Evolutionary conservation across 2,113 vertebrate genomes (phyloP).

Genomic region (Pseudorasbora parva): DNA sequence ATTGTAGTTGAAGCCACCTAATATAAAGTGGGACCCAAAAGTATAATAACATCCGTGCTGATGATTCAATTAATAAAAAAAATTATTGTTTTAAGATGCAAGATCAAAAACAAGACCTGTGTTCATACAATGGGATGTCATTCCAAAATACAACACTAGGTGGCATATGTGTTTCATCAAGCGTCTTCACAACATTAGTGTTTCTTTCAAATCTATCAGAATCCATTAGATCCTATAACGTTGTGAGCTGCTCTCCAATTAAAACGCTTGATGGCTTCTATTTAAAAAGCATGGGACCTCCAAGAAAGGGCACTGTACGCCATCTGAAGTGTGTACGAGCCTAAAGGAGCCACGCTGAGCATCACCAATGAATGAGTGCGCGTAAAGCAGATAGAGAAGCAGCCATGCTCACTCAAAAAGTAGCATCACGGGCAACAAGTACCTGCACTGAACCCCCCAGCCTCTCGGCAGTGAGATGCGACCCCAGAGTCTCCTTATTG

Average conservation of each 20-base stretch:
- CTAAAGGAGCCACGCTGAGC: slow-evolving; percentile 2
- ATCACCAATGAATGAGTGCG: slow-evolving; percentile 1
- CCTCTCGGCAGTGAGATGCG: slow-evolving; percentile 86
- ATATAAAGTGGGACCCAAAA: too few relatives aligned
- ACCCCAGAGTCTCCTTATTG: slow-evolving; percentile 87
- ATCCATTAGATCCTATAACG: not conserved
- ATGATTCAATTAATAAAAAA: not conserved
- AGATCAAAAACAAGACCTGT: not conserved
- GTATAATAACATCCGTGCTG: not conserved
- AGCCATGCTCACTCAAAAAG: slow-evolving; percentile 42
- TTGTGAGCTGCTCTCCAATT: not conserved
- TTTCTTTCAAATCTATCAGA: slow-evolving; percentile 10
- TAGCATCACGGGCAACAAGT: slow-evolving; percentile 73
- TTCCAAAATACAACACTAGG: slow-evolving; percentile 62
- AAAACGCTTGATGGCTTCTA: slow-evolving; percentile 13
- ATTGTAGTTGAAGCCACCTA: too few relatives aligned
- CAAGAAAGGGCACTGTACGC: not conserved
- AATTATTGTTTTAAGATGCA: not conserved
- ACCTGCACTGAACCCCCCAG: slow-evolving; percentile 91
- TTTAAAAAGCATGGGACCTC: slow-evolving; percentile 2
- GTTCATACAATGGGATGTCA: slow-evolving; percentile 38
- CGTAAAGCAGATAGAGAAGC: slow-evolving; percentile 16
- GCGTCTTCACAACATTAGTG: not conserved
- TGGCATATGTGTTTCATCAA: slow-evolving; percentile 58
- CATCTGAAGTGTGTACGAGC: not conserved